phyloP scores from a whole-genome alignment of 2,113 vertebrate species.

The Grantiella picta region DNA sequence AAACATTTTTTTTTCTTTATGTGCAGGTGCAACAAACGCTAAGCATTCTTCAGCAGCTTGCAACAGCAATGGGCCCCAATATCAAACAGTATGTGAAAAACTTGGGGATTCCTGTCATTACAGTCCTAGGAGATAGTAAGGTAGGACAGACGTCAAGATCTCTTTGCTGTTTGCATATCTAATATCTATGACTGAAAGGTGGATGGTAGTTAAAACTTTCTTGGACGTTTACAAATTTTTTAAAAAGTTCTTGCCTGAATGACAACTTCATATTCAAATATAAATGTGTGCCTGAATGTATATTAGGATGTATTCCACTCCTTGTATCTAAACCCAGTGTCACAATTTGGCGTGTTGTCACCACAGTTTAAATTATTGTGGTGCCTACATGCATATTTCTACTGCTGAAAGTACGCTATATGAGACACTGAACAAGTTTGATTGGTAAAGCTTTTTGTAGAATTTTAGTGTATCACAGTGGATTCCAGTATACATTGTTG shows the following conservation, averaged over 20 bases:
- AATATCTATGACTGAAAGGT: background rate
- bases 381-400: background rate
- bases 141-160: conserved; percentile 60
- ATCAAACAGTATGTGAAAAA: conserved; percentile 91
- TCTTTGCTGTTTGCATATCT: background rate
- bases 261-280: background rate
- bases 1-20: background rate
- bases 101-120: conserved; percentile 89
- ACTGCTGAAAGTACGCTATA: background rate
- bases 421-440: background rate
- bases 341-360: background rate
- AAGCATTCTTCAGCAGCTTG: conserved; percentile 89
- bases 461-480: background rate
- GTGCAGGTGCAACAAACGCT: conserved; percentile 92
- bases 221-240: background rate
- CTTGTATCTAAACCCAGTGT: background rate
- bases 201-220: background rate
- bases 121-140: conserved; percentile 96
- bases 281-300: background rate
- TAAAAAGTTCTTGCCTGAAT: background rate
- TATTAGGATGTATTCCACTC: background rate
- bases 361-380: background rate
- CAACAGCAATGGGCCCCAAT: conserved; percentile 89
- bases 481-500: background rate
- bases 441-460: background rate